Evolutionary conservation across 2,113 vertebrate species (phyloP).

Genomic region (Agelaius tricolor): DNA sequence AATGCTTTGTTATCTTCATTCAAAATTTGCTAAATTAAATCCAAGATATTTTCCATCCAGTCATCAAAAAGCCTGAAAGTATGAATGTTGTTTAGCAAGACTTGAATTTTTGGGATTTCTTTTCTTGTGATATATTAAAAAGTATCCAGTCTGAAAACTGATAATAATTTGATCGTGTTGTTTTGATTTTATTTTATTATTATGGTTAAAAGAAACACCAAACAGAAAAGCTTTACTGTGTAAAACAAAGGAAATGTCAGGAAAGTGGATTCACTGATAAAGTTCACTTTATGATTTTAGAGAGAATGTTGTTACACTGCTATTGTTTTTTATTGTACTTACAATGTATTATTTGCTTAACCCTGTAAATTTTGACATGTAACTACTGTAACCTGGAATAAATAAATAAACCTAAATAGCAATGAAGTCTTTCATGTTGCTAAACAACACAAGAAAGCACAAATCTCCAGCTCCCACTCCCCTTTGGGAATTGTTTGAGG

Average conservation of each 20-base stretch:
- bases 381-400: conserved; percentile 71
- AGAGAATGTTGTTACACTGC: conserved; percentile 43
- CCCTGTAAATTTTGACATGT: conserved; percentile 70
- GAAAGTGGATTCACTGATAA: conserved; percentile 13
- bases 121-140: not conserved
- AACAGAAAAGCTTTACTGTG: conserved; percentile 33
- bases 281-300: conserved; percentile 48
- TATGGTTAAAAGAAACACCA: not conserved
- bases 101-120: conserved; percentile 9
- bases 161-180: not conserved
- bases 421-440: conserved; percentile 53
- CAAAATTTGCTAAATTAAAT: not conserved
- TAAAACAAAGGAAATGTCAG: conserved; percentile 33
- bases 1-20: not conserved
- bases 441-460: not conserved
- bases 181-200: not conserved
- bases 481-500: not conserved
- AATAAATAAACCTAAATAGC: conserved; percentile 75
- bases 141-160: not conserved
- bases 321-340: conserved; percentile 67
- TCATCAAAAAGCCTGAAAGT: conserved; percentile 23
- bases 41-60: not conserved
- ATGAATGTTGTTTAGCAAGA: not conserved
- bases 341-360: conserved; percentile 63
- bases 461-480: not conserved